Base-by-base conservation (phyloP, 2,888 invertebrate genomes). In the Cacoxenus indagator region DNA sequence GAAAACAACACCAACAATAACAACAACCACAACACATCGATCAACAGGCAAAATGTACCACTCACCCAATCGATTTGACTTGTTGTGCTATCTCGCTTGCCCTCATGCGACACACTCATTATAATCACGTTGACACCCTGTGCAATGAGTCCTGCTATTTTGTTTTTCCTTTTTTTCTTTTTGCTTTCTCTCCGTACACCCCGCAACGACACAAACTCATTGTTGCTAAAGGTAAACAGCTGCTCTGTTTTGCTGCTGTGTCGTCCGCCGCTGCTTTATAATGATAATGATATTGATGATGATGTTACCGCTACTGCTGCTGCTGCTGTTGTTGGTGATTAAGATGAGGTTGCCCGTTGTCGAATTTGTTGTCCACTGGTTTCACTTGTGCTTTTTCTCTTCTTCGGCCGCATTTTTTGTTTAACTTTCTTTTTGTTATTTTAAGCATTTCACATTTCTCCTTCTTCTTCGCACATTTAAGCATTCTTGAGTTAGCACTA, bases 31-130 rank as follows among this genome's bases (percentile, higher is more conserved):
- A 22, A 71, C 59, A 8, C 70, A 75, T 48, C 57, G 27, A 74
- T 79, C 74, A 83, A 79, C 83, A 81, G 78, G 76, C 79, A 71
- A 67, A 57, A 51, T 24, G 22, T n/a, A n/a, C n/a, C 19, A 67
- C 43, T 68, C 71, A n/a, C 45, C 37, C 43, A 62, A 62, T 17
- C n/a, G 2, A 55, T 26, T 9, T 9, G 22, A 9, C 51, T 19
- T 48, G n/a, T 17, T 51, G 27, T 57, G n/a, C 26, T 29, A 22
- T 54, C 26, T 69, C 66, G 11, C 55, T 69, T 51, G 6, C 54
- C 4, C 68, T 37, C 48, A 57, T 27, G 29, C 46, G 46, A 19
- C 19, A 19, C 3, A 22, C 9, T 37, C 29, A 9, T 8, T n/a
- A 55, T 43, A 11, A 46, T 48, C 46, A 17, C 26, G 55, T 55